Base-by-base conservation (phyloP, 2,888 invertebrate species). In the Epinotia brunnichana region DNA sequence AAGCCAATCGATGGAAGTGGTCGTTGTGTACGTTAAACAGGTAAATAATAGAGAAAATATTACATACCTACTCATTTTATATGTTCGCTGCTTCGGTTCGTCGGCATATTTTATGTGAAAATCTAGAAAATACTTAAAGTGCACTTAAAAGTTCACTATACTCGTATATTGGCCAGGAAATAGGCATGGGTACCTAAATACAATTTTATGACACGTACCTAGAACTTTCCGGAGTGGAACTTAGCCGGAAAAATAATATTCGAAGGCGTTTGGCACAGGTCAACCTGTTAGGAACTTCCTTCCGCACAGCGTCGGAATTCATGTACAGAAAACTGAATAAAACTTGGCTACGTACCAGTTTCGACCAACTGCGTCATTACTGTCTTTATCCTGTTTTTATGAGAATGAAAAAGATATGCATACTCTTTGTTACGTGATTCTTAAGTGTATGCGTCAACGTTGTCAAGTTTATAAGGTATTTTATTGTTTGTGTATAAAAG, bases 221-320 rank as follows among this genome's bases (percentile, higher is more conserved):
- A 5, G 11, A 35, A 39, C 19, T 53, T 29, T 15, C 63, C 19
- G 48, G n/a, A 48, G 24, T 17, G 53, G 19, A 54, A 64, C 19
- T 9, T 39, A n/a, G 21, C 57, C 17, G 48, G 48, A 21, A 59
- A 57, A 63, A 51, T 24, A 63, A 53, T 57, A 51, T 71, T 53
- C n/a, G 35, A 63, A 63, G 35, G 21, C 21, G 39, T 57, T 70
- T 70, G 70, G 70, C 70, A 63, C 63, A 35, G 62, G 63, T 63
- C 53, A 17, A 51, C 48, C 48, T 63, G 44, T 62, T 44, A 35
- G 48, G 56, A 48, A 35, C 21, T 63, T 70, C 70, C 63, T 70
- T 57, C 63, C 70, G 63, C 44, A 35, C 56, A n/a, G 57, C 57
- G 24, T 29, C 24, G 53, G 24, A 44, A 64, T 51, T 35, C 35